Evolutionary conservation across 2,113 vertebrate species (phyloP), one percentile per base, ranked within the genome.

Genomic region (Stegastes partitus): DNA sequence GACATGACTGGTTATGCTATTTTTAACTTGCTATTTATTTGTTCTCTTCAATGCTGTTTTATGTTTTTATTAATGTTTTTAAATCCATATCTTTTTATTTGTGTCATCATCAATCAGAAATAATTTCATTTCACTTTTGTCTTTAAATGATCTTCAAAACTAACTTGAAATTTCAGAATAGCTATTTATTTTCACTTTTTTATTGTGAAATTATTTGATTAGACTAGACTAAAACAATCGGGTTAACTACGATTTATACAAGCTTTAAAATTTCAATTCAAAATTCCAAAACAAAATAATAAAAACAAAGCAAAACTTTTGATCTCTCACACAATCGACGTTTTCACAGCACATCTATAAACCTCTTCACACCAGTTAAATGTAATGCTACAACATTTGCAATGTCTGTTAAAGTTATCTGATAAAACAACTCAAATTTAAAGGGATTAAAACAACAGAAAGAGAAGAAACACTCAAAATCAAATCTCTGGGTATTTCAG

Each of bases 351-450:
- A 85, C 74, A 74, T 57, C 64, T 42, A 74, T 70, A 82, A 51
- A 84, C 63, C 79, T 76, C 69, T 49, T 82, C 79, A 77, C 80
- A 83, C 74, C 50, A 51, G 62, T 83, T 85, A 63, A 78, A 90
- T 91, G 88, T 93, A 93, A 87, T 95, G 94, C 94, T 95, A 95
- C 94, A 95, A 91, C 87, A 83, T 92, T 91, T 93, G 93, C 93
- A 91, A 84, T 78, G 65, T 88, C 68, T 82, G 74, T 83, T 19
- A 75, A 44, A 64, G 70, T 87, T 68, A 65, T 80, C 79, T 64
- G 74, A 74, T 39, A 71, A 78, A 67, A 74, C 58, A 11, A 68
- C 26, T n/a, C 10, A 82, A 72, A 79, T 68, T 53, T 77, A 74
- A 82, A 76, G 76, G 87, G 65, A 74, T 53, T 55, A 18, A 67